These are phyloP conservation scores for Astyanax mexicanus DNA, from an alignment of 2,797 vertebrate species.

Conservation along the genomic window DNA sequence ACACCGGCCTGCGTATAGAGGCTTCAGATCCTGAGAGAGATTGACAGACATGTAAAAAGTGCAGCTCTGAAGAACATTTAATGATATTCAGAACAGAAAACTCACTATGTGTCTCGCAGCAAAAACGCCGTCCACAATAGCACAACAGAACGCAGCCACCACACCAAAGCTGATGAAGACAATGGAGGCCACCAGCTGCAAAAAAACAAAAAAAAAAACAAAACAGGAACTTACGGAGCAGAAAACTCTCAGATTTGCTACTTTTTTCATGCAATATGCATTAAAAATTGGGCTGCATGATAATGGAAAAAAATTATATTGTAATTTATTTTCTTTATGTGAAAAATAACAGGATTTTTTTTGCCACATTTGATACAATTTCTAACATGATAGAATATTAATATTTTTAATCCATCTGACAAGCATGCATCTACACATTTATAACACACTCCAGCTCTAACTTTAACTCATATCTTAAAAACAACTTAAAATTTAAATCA, in stretches of 20 bases:
- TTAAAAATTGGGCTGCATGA: no score
- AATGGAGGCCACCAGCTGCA: conserved; percentile 95
- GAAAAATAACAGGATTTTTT: no score
- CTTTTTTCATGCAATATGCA: background rate
- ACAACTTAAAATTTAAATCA: no score
- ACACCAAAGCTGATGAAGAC: conserved; percentile 99
- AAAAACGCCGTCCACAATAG: conserved; percentile 97
- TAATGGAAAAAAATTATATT: no score
- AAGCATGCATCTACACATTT: no score
- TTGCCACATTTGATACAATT: no score
- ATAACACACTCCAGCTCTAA: no score
- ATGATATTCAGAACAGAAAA: conserved; percentile 53
- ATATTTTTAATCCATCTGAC: no score
- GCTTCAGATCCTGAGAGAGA: conserved; percentile 88
- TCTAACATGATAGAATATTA: no score
- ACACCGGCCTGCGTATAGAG: conserved; percentile 92
- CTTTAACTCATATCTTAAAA: no score
- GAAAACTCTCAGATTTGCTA: conserved; percentile 31
- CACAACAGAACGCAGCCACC: conserved; percentile 97
- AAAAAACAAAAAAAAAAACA: conserved; percentile 62
- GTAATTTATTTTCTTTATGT: no score
- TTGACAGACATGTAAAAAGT: conserved; percentile 4
- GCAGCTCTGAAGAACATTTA: background rate
- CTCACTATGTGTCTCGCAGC: conserved; percentile 98
- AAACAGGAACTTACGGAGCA: conserved; percentile 10